phyloP scores from a whole-genome alignment of 2,113 vertebrate species.

The Dipodomys ordii region DNA sequence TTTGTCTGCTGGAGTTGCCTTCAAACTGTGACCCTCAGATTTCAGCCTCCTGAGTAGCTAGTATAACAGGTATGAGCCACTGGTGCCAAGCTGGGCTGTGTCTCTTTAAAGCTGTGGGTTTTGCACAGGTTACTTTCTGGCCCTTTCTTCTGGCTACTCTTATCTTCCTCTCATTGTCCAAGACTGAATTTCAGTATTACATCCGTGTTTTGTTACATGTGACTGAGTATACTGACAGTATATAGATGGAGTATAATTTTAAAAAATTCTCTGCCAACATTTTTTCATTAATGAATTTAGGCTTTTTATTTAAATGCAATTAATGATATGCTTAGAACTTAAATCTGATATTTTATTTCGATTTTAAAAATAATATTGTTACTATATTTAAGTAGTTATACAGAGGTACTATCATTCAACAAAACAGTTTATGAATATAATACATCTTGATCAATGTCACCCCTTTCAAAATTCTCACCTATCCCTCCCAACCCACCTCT shows the following conservation, averaged over 20 bases:
- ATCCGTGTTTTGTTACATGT: not conserved
- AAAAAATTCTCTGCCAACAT: not conserved
- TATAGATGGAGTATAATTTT: not conserved
- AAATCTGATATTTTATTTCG: not conserved
- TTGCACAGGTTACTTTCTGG: not conserved
- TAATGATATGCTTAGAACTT: not conserved
- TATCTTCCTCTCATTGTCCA: not conserved
- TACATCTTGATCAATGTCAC: no score
- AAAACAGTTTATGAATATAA: no score
- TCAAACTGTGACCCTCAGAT: no score
- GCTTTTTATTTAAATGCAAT: constrained; percentile 25
- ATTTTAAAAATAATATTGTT: not conserved
- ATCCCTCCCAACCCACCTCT: no score
- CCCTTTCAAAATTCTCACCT: no score
- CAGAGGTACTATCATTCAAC: no score
- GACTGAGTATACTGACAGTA: not conserved
- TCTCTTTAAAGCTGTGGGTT: not conserved
- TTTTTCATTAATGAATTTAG: constrained; percentile 24
- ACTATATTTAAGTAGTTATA: no score
- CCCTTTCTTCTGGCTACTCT: not conserved
- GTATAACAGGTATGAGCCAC: no score
- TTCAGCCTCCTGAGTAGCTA: no score
- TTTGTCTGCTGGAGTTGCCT: no score
- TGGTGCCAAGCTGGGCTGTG: not conserved
- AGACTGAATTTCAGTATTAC: not conserved